Conservation (phyloP, 2,113 vertebrate genomes). For the Anser brachyrhynchus region DNA sequence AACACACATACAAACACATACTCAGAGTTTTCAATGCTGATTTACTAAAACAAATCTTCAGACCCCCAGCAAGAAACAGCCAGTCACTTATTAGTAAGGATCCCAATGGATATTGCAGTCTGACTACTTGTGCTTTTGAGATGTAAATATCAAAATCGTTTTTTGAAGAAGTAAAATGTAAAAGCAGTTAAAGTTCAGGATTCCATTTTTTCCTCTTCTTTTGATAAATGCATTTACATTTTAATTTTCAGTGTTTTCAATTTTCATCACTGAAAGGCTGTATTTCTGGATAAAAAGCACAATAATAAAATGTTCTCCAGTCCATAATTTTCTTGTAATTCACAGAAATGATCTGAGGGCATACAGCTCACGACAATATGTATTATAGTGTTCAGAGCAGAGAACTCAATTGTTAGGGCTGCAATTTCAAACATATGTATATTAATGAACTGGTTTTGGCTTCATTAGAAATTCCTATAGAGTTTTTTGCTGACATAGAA, state of each 20-base stretch:
- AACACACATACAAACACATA: not conserved
- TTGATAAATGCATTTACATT: slow-evolving; percentile 70
- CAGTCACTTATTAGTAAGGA: not conserved
- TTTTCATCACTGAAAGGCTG: slow-evolving; percentile 54
- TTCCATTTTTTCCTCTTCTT: slow-evolving; percentile 50
- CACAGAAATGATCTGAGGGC: slow-evolving; percentile 58
- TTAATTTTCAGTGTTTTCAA: slow-evolving; percentile 70
- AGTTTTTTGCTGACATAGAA: slow-evolving; percentile 58
- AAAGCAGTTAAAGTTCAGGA: slow-evolving; percentile 59
- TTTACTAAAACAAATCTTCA: slow-evolving; percentile 40
- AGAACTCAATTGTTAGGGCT: slow-evolving; percentile 50
- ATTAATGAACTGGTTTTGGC: slow-evolving; percentile 52
- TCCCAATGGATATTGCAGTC: slow-evolving; percentile 10
- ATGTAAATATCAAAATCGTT: slow-evolving; percentile 51
- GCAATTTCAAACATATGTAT: slow-evolving; percentile 65
- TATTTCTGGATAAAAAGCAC: slow-evolving; percentile 51
- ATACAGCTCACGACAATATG: slow-evolving; percentile 44
- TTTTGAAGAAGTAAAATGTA: slow-evolving; percentile 53
- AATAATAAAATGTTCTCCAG: slow-evolving; percentile 63
- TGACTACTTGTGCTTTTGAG: slow-evolving; percentile 36
- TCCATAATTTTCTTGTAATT: slow-evolving; percentile 69
- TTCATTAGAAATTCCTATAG: slow-evolving; percentile 60
- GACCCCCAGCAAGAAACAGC: not conserved
- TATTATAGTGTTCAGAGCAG: slow-evolving; percentile 42
- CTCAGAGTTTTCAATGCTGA: not conserved